A percentile compares a stretch with the other conserved stretches of the same genome.
Evolutionary conservation across 2,888 invertebrate genomes (phyloP).

Genomic region (Cylindroiulus punctatus): DNA sequence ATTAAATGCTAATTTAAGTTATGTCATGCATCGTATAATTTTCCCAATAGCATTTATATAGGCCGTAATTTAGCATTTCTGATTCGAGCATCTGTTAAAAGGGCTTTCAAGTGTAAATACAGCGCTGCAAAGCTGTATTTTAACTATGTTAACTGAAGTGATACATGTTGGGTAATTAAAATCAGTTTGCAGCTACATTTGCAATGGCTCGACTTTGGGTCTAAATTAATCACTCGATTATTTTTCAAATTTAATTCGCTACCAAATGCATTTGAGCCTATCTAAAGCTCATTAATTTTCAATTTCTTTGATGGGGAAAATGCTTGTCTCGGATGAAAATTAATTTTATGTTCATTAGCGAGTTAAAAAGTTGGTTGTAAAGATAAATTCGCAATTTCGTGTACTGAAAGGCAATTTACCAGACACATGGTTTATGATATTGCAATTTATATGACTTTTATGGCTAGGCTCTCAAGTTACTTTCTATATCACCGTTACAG

Average conservation of each 20-base stretch:
- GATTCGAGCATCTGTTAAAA: too few relatives aligned
- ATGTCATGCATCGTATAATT: too few relatives aligned
- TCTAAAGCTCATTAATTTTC: slow-evolving; percentile 9
- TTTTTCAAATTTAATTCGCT: neutral
- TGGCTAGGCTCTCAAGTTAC: neutral
- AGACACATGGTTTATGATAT: slow-evolving; percentile 2
- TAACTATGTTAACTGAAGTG: too few relatives aligned
- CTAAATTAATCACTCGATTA: neutral
- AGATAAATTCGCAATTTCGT: neutral
- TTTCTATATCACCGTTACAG: neutral
- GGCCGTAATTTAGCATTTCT: too few relatives aligned
- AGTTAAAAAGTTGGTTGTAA: slow-evolving; percentile 14
- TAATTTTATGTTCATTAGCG: slow-evolving; percentile 4
- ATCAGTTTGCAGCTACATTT: neutral
- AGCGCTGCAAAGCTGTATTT: too few relatives aligned
- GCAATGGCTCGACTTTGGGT: neutral
- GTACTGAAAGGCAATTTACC: slow-evolving; percentile 4
- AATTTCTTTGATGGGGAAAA: slow-evolving; percentile 1
- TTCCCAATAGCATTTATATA: too few relatives aligned
- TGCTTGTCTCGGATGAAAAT: neutral
- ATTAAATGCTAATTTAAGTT: too few relatives aligned
- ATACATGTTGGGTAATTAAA: too few relatives aligned
- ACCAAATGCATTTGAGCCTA: neutral
- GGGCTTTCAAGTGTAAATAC: too few relatives aligned
- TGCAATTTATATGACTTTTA: slow-evolving; percentile 8